Evolutionary conservation across 2,888 invertebrate species (phyloP).

Genomic region (Drosophila picticornis): DNA sequence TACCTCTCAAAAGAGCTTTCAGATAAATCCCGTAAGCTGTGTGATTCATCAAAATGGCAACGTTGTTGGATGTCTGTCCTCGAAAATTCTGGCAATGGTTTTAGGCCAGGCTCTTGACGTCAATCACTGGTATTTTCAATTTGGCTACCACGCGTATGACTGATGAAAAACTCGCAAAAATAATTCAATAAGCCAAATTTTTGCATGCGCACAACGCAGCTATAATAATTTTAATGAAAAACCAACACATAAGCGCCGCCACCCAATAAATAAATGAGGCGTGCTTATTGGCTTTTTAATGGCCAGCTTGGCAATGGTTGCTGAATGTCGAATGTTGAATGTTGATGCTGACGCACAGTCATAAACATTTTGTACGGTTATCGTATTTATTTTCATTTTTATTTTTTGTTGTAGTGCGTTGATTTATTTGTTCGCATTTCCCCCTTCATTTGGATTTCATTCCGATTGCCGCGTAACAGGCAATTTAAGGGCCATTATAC

Average conservation of each 20-base stretch:
- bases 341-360: conserved; percentile 39
- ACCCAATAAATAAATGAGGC: conserved; percentile 44
- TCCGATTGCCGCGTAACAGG: conserved; percentile 69
- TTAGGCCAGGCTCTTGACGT: conserved; percentile 44
- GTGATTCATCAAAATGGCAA: conserved; percentile 6
- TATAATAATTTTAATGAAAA: conserved; percentile 57
- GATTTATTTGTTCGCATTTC: conserved; percentile 69
- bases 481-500: conserved; percentile 53
- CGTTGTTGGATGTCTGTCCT: not conserved
- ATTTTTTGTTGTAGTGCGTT: conserved; percentile 34
- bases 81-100: not conserved
- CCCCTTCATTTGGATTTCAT: conserved; percentile 65
- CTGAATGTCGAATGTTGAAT: not conserved
- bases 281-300: conserved; percentile 23
- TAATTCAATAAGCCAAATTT: conserved; percentile 57
- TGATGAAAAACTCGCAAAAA: conserved; percentile 25
- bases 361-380: conserved; percentile 17
- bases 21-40: conserved; percentile 10
- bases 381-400: conserved; percentile 13
- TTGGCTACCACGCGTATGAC: conserved; percentile 14
- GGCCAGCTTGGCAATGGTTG: conserved; percentile 19
- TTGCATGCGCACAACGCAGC: conserved; percentile 20
- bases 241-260: conserved; percentile 40
- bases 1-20: not conserved
- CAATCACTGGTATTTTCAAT: conserved; percentile 58